Base-by-base conservation (phyloP, 2,888 invertebrate species). In the Chamaedrilus cognettii region DNA sequence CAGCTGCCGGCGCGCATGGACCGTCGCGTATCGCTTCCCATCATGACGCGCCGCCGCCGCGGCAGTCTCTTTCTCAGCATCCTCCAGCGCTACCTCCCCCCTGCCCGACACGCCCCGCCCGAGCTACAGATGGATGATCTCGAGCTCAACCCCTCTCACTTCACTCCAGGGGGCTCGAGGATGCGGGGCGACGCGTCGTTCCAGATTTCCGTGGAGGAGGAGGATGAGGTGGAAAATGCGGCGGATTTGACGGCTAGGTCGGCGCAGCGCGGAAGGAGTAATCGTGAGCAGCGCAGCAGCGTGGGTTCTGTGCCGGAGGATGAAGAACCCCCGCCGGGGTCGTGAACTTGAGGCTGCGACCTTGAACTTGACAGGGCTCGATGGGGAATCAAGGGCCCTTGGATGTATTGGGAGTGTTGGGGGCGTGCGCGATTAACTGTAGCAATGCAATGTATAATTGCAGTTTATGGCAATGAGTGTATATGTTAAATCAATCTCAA, bases 241-340 rank as follows among this genome's bases (percentile, higher is more conserved):
- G 11, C 42, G 11, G 42, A 42, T 42, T 11, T 42, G 19, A 19
- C 19, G 42, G 19, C 19, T 11, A 42, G 42, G 19, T 15, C 11
- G 11, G 11, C 42, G 19, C 42, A 42, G 19, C 11, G 42, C 42
- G 19, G 42, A 42, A 11, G 42, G 19, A 15, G 11, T 42, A n/a
- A n/a, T n/a, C 42, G 19, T 15, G 42, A 42, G 42, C 42, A 42
- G 11, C 42, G 33, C 23, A 32, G 31, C 58, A 58, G 58, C 32
- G 33, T 58, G 58, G 58, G 23, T 15, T 33, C 33, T 58, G 58
- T 58, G 58, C 58, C 58, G 15, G 58, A 58, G n/a, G 58, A 33
- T n/a, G 58, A 58, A 15, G 42, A 42, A 19, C 19, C 42, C 11
- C 11, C 42, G 19, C 42, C 11, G n/a, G n/a, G n/a, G n/a, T n/a